Base-by-base conservation (phyloP, 1,140 invertebrate species). In the Trichonephila clavipes region DNA sequence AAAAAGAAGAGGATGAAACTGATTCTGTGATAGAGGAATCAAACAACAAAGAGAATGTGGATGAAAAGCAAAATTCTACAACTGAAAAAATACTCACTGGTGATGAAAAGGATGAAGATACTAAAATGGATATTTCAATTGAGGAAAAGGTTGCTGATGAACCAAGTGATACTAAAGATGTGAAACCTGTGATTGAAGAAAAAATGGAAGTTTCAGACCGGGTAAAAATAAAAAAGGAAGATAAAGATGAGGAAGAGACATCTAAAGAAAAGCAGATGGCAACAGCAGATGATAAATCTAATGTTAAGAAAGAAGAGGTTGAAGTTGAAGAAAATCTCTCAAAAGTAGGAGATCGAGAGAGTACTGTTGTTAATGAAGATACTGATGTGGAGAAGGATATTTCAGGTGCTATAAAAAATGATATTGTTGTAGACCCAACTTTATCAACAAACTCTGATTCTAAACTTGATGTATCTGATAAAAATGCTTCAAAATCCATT, bases 371-470 rank as follows among this genome's bases (percentile, higher is more conserved):
- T 72, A 90, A 34, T 34, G 28, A 81, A 81, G 28, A 81, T 59
- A 10, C 61, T 28, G 21, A 12, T 66, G 12, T 4, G 2, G 90
- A 92, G n/a, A 66, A 64, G 24, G n/a, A n/a, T 28, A 51, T 95
- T 88, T 88, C 94, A 93, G 93, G 94, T 91, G 87, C 92, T 95
- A 92, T 94, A 96, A 40, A 94, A 59, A 96, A 96, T 88, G 94
- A 96, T 19, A 90, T 94, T 51, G 72, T 94, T 95, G 77, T 59
- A 64, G 95, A 81, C 62, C 96, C 96, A 85, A 95, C 94, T 12
- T 96, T 96, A 81, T 95, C 95, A n/a, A 96, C 96, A 90, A 95
- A 95, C 3, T 96, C 95, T 34, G 95, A 96, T 6, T 96, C 96
- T 83, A 95, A 95, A 14, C 94, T 90, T 18, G 94, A 95, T 66